A percentile compares a stretch with the other conserved stretches of the same genome.
Evolutionary conservation across 1,140 invertebrate genomes (phyloP).

Genomic region (Sogatella furcifera): DNA sequence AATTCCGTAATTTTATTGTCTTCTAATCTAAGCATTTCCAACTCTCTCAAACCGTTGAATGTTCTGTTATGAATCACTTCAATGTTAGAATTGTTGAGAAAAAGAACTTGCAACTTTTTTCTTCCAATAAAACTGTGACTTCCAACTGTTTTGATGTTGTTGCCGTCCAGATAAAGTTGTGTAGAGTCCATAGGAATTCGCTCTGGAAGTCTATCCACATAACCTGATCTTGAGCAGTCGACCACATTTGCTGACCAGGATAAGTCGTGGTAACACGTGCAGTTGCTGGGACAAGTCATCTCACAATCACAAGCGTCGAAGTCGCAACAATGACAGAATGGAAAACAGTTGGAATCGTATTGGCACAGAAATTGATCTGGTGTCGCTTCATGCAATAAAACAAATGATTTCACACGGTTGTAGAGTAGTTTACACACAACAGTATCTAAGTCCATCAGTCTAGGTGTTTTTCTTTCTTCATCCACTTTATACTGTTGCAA

Average conservation of each 20-base stretch:
- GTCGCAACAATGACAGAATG: constrained; percentile 85
- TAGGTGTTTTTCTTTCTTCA: constrained; percentile 69
- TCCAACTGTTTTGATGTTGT: constrained; percentile 60
- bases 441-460: constrained; percentile 75
- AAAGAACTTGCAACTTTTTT: constrained; percentile 71
- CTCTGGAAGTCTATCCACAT: constrained; percentile 59
- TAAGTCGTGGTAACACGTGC: constrained; percentile 85
- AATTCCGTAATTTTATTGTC: constrained; percentile 63
- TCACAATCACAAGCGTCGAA: constrained; percentile 91
- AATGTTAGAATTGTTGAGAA: constrained; percentile 75
- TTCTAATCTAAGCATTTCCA: constrained; percentile 71
- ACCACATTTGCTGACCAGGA: constrained; percentile 87
- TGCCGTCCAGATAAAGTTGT: constrained; percentile 80
- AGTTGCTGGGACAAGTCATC: constrained; percentile 86
- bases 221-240: constrained; percentile 68
- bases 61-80: constrained; percentile 79
- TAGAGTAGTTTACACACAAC: constrained; percentile 82
- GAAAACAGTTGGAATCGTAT: constrained; percentile 82
- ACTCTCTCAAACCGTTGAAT: constrained; percentile 74
- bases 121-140: constrained; percentile 86
- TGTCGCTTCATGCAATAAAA: constrained; percentile 71
- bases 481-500: constrained; percentile 71
- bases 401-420: constrained; percentile 63
- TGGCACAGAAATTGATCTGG: constrained; percentile 84
- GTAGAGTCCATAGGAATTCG: constrained; percentile 89